Evolutionary conservation across 2,113 vertebrate species (phyloP).

Genomic region (Elephantulus edwardii): DNA sequence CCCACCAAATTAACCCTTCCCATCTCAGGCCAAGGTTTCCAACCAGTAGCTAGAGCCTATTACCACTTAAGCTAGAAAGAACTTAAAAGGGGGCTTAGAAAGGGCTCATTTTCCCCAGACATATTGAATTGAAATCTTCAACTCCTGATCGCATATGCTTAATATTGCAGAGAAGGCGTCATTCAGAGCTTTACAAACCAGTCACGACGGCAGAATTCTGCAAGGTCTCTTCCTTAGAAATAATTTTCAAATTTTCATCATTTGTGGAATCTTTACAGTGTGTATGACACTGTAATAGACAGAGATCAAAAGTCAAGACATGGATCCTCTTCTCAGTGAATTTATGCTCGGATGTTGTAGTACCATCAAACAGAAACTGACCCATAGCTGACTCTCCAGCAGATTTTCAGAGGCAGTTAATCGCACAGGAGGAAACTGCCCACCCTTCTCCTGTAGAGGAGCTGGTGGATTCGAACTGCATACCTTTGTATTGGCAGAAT

Average conservation of each 20-base stretch:
- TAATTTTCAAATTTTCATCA: neutral
- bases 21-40: neutral
- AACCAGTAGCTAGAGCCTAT: neutral
- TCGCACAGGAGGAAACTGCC: no score
- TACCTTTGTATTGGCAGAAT: no score
- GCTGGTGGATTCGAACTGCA: no score
- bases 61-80: neutral
- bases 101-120: neutral
- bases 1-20: neutral
- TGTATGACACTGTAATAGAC: neutral
- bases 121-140: neutral
- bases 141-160: neutral
- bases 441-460: no score
- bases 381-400: no score
- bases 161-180: no score
- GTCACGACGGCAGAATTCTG: rapidly evolving
- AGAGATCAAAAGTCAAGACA: neutral
- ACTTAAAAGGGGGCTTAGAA: no score
- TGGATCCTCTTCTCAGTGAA: neutral
- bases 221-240: neutral
- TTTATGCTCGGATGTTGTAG: no score
- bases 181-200: neutral
- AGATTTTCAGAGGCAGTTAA: no score
- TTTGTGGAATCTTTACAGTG: neutral
- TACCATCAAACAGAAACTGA: no score